These are phyloP conservation scores for Furnarius figulus DNA, from an alignment of 2,113 vertebrate species.

Conservation along the genomic window DNA sequence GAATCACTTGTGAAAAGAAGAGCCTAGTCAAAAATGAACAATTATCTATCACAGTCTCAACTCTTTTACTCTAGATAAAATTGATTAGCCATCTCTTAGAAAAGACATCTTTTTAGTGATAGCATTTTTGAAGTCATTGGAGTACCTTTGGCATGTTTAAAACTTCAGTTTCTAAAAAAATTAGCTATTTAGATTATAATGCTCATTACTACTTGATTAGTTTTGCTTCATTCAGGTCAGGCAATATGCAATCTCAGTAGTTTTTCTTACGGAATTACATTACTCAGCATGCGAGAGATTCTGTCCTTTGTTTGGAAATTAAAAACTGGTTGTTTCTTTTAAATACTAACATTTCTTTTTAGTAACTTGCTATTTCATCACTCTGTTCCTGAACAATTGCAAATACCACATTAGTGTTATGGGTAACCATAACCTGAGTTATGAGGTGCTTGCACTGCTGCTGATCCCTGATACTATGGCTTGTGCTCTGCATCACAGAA, in stretches of 20 bases:
- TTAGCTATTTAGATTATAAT: neutral
- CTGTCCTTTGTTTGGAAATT: neutral
- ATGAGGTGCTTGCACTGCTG: neutral
- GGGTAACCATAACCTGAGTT: neutral
- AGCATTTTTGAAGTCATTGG: neutral
- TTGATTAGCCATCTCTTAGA: neutral
- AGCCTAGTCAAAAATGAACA: neutral
- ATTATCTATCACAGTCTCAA: neutral
- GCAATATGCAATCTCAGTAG: neutral
- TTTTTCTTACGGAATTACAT: neutral
- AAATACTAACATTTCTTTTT: neutral
- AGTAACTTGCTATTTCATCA: neutral
- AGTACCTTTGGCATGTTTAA: neutral
- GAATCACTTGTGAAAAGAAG: neutral
- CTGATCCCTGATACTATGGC: neutral
- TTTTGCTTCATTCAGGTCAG: neutral
- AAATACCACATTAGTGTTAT: rapidly evolving
- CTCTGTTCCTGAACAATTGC: neutral
- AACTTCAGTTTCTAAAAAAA: neutral
- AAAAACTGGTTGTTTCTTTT: neutral
- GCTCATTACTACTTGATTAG: neutral
- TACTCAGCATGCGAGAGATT: neutral
- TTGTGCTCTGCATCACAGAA: rapidly evolving
- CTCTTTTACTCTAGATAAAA: neutral
- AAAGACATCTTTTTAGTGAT: neutral